Base-by-base conservation (phyloP, 2,113 vertebrate genomes). In the Tyrannus savana region DNA sequence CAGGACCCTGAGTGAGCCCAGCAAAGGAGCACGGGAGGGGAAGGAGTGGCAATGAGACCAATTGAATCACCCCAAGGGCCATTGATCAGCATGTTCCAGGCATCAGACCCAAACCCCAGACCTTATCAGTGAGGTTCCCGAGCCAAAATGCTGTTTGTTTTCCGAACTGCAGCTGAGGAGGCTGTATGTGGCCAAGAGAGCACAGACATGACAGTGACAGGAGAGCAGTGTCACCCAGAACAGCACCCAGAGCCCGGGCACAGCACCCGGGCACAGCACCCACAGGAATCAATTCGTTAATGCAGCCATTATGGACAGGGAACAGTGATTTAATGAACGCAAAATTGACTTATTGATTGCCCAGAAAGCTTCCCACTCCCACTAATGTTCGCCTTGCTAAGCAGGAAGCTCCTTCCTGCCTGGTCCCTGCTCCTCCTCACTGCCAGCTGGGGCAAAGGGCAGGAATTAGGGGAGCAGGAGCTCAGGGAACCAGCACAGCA, bases 311-410 rank as follows among this genome's bases (percentile, higher is more conserved):
- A 41, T 12, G 58, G 74, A 25, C 39, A 55, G 52, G 68, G 62
- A 87, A 68, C 90, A 92, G 95, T 75, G 88, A 81, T 73, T 92
- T 96, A 96, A 95, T 94, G 93, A 96, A 80, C 6, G 19, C 53
- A 55, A 80, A 68, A 81, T 58, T 79, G 91, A 95, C 77, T 21
- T 87, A 97, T 89, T 78, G 95, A 96, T 97, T 94, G 84, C 49
- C 86, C 83, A 71, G 92, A 82, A 91, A 94, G 89, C 93, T 56
- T 96, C 88, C 94, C 93, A 41, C 73, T 95, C 69, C 90, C 37
- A 6, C 86, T 89, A 86, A 68, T 73, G 30, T 87, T 93, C 4
- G 3, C 72, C 69, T 64, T 95, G 50, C 85, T 91, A 85, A 97
- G 76, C 47, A 80, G 52, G 44, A 2, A 39, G 47, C 94, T 94